Conservation (phyloP, 2,797 vertebrate genomes). For the Sebastiscus tertius region DNA sequence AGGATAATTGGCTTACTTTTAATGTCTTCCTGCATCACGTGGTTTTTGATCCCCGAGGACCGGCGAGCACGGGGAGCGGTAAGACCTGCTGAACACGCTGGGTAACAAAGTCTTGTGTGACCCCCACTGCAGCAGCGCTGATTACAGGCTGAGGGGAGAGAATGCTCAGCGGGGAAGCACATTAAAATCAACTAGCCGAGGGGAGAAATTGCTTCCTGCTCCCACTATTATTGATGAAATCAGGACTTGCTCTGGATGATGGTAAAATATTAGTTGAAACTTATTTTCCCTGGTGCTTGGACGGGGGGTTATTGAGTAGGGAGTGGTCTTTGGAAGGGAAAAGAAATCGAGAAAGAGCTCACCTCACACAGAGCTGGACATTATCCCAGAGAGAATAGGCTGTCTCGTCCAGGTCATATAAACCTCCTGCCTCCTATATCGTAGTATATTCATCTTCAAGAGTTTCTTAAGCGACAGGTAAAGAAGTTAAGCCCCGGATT, state of each 20-base stretch:
- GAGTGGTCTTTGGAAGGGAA: background rate
- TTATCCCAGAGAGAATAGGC: background rate
- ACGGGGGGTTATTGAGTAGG: background rate
- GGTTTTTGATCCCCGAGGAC: constrained; percentile 61
- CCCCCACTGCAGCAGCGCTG: constrained; percentile 52
- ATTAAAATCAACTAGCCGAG: constrained; percentile 62
- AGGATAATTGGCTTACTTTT: constrained; percentile 67
- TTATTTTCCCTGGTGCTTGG: background rate
- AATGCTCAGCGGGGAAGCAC: constrained; percentile 33
- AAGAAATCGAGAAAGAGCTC: background rate
- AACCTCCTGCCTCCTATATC: background rate
- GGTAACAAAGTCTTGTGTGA: constrained; percentile 51
- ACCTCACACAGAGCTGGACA: background rate
- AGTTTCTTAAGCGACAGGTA: constrained; percentile 30
- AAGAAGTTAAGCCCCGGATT: constrained; percentile 39
- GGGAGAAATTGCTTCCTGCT: constrained; percentile 22
- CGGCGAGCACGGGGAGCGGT: constrained; percentile 25
- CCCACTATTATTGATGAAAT: constrained; percentile 41
- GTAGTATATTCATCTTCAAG: constrained; percentile 25
- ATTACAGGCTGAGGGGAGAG: constrained; percentile 53
- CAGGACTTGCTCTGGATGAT: constrained; percentile 11
- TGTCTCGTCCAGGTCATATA: background rate
- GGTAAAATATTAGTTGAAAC: constrained; percentile 3
- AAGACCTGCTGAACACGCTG: constrained; percentile 46
- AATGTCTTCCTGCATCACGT: constrained; percentile 57